phyloP scores from a whole-genome alignment of 2,797 vertebrate genomes.

The Tamandua tetradactyla region DNA sequence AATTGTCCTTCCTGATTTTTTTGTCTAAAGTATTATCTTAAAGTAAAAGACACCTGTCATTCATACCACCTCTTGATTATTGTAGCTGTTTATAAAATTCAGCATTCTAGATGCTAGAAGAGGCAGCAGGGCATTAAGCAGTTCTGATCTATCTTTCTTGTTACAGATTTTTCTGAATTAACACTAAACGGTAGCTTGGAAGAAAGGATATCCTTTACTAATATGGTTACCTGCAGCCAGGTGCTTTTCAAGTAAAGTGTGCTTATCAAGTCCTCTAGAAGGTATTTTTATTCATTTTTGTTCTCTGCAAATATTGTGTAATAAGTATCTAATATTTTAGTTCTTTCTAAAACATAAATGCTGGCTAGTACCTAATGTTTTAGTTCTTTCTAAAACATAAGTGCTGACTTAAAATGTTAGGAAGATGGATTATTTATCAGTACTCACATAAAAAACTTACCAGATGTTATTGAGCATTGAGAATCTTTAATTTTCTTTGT shows the following conservation, averaged over 20 bases:
- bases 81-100: not conserved
- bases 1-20: not conserved
- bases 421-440: not conserved
- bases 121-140: not conserved
- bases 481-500: conserved; percentile 47
- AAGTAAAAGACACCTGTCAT: not conserved
- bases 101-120: not conserved
- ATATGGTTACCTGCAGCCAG: conserved; percentile 89
- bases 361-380: not conserved
- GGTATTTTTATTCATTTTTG: not conserved
- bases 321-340: no score
- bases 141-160: not conserved
- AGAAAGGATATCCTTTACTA: conserved; percentile 88
- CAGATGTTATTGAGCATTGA: not conserved
- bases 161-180: conserved; percentile 88
- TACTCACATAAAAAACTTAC: not conserved
- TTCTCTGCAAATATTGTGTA: not conserved
- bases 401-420: not conserved
- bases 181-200: conserved; percentile 86
- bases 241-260: conserved; percentile 88
- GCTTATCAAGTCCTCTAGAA: conserved; percentile 47
- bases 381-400: not conserved
- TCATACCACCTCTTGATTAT: not conserved
- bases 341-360: not conserved
- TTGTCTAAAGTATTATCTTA: not conserved